Evolutionary conservation across 2,113 vertebrate species (phyloP).

Genomic region (Ageneiosus marmoratus): DNA sequence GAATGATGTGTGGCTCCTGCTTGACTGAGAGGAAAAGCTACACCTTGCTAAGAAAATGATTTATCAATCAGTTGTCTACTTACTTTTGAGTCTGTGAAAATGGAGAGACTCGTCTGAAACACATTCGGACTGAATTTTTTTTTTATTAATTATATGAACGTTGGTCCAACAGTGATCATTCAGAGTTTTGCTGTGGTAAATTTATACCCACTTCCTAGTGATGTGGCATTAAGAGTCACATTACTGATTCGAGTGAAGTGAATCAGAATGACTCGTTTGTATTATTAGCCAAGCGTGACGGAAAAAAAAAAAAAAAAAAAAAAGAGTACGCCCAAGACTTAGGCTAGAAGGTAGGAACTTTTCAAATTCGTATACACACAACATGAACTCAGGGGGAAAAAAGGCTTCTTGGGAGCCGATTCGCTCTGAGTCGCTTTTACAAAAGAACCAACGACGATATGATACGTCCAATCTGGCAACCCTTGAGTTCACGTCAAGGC

Average conservation of each 20-base stretch:
- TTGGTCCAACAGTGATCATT: too few species aligned
- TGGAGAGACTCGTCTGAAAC: too few species aligned
- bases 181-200: background rate
- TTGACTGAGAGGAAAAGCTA: too few species aligned
- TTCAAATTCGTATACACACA: background rate
- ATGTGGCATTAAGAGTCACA: background rate
- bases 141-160: too few species aligned
- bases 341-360: background rate
- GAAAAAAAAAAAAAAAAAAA: background rate
- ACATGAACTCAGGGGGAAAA: background rate
- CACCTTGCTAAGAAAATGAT: too few species aligned
- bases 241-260: background rate
- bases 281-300: background rate
- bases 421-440: background rate
- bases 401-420: background rate
- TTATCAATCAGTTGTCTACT: too few species aligned
- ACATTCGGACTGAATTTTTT: too few species aligned
- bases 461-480: background rate
- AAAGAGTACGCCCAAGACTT: too few species aligned
- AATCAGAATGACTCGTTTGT: background rate
- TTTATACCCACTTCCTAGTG: background rate
- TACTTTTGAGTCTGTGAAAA: too few species aligned
- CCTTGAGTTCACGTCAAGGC: constrained; percentile 3
- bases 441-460: background rate
- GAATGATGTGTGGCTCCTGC: too few species aligned